Conservation (phyloP, 2,888 invertebrate species). For the Machimus atricapillus region DNA sequence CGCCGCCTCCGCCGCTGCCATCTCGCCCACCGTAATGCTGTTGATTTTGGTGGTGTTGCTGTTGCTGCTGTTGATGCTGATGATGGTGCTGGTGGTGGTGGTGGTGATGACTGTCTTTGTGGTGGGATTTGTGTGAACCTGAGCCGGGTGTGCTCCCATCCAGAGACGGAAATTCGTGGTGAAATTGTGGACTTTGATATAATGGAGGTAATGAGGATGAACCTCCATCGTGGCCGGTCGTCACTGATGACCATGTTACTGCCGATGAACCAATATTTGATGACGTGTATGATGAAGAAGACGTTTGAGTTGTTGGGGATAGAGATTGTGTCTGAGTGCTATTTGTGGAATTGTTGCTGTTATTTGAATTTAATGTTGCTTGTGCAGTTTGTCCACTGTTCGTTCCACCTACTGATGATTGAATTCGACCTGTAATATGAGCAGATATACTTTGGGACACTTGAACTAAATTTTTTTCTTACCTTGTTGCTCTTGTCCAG, state of each 20-base stretch:
- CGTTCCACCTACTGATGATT: slow-evolving; percentile 41
- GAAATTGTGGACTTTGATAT: slow-evolving; percentile 87
- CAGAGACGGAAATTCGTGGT: slow-evolving; percentile 94
- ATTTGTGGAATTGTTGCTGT: slow-evolving; percentile 45
- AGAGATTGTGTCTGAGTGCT: slow-evolving; percentile 49
- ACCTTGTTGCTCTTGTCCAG: slow-evolving; percentile 47
- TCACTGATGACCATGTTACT: slow-evolving; percentile 70
- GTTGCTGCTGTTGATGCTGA: neutral
- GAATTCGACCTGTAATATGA: slow-evolving; percentile 40
- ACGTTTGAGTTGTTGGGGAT: slow-evolving; percentile 44
- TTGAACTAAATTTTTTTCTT: neutral
- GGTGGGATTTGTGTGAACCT: slow-evolving; percentile 51
- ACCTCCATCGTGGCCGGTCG: slow-evolving; percentile 63
- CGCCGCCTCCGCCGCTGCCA: slow-evolving; percentile 48
- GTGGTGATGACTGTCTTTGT: slow-evolving; percentile 54
- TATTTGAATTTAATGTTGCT: slow-evolving; percentile 37
- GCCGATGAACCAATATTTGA: slow-evolving; percentile 62
- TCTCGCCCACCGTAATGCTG: slow-evolving; percentile 38
- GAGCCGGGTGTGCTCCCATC: slow-evolving; percentile 67
- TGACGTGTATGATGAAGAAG: slow-evolving; percentile 43
- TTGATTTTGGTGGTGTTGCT: slow-evolving; percentile 38
- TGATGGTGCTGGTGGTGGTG: neutral
- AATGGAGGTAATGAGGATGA: slow-evolving; percentile 66
- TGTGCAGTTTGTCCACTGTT: slow-evolving; percentile 45
- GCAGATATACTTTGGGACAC: neutral